These are phyloP conservation scores for Muscina levida DNA, from an alignment of 2,888 invertebrate genomes.

Conservation along the genomic window DNA sequence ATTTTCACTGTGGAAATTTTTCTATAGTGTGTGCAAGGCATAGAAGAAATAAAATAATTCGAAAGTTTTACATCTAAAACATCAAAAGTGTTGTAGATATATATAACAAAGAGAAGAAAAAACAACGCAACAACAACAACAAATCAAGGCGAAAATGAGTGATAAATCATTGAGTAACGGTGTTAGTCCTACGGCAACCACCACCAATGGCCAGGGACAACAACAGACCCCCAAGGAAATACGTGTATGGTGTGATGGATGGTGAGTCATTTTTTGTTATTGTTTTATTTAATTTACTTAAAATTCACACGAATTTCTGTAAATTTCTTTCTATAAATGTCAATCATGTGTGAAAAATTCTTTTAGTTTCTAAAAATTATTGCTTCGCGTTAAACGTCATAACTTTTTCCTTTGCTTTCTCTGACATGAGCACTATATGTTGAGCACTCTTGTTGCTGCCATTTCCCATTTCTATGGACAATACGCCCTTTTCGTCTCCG, in stretches of 20 bases:
- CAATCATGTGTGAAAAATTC: constrained; percentile 18
- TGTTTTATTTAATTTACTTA: no score
- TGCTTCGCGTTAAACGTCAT: no score
- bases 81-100: not conserved
- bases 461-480: not conserved
- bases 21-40: constrained; percentile 5
- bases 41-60: constrained; percentile 27
- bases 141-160: constrained; percentile 68
- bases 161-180: constrained; percentile 61
- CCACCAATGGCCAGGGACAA: constrained; percentile 26
- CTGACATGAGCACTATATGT: no score
- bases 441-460: not conserved
- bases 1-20: constrained; percentile 15
- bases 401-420: no score
- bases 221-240: constrained; percentile 61
- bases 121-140: no score
- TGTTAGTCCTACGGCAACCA: not conserved
- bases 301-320: constrained; percentile 9
- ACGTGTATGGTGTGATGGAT: constrained; percentile 70
- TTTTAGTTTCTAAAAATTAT: not conserved
- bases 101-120: constrained; percentile 10
- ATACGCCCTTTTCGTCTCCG: constrained; percentile 39
- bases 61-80: constrained; percentile 19
- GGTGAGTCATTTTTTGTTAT: constrained; percentile 70
- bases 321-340: constrained; percentile 9